phyloP scores from a whole-genome alignment of 2,113 vertebrate genomes.

The Nycticryphes semicollaris region DNA sequence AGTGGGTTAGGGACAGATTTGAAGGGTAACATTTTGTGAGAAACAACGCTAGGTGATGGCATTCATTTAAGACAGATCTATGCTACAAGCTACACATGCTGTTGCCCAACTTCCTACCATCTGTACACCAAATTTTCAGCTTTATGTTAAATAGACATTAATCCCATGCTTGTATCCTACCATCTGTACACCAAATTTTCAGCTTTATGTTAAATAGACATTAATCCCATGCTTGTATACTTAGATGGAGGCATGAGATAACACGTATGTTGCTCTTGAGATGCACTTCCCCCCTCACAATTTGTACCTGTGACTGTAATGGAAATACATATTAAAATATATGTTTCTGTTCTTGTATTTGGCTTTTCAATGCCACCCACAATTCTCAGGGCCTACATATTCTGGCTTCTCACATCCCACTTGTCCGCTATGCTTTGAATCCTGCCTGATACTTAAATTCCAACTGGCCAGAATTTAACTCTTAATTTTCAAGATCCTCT shows the following conservation, averaged over 20 bases:
- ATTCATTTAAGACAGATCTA: not conserved
- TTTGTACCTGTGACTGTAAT: constrained; percentile 19
- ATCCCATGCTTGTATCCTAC: constrained; percentile 2
- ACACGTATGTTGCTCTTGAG: constrained; percentile 28
- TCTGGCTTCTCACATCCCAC: constrained; percentile 59
- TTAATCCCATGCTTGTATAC: not conserved
- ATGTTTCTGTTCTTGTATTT: constrained; percentile 8
- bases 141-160: not conserved
- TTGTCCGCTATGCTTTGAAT: not conserved
- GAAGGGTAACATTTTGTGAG: not conserved
- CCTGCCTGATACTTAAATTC: not conserved
- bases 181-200: constrained; percentile 21
- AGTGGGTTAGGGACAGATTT: not conserved
- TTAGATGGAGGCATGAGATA: constrained; percentile 14
- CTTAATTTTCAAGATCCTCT: not conserved
- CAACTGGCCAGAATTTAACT: constrained; percentile 13
- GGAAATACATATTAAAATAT: not conserved
- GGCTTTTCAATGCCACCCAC: constrained; percentile 44
- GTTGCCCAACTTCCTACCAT: constrained; percentile 36
- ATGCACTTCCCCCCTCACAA: not conserved
- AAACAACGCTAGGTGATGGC: not conserved
- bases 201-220: not conserved
- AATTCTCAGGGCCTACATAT: constrained; percentile 12
- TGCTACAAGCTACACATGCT: not conserved
- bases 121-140: constrained; percentile 2